These are phyloP conservation scores for Macaria liturata DNA, from an alignment of 2,888 invertebrate species.

Conservation along the genomic window DNA sequence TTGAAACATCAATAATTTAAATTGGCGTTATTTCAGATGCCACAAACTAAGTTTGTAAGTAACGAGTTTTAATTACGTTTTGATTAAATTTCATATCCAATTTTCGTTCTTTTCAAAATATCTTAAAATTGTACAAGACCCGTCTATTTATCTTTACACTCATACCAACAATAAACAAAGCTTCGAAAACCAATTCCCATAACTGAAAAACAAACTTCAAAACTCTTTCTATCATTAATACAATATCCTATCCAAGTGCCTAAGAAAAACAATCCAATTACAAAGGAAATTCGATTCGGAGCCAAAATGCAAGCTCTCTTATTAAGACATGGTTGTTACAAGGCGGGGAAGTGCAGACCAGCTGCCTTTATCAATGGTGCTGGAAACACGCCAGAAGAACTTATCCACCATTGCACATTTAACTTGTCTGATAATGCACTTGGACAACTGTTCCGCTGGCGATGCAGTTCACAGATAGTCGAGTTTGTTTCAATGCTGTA, in stretches of 20 bases:
- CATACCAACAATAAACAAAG: no score
- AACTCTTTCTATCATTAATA: background rate
- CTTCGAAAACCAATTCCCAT: no score
- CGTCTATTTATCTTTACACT: no score
- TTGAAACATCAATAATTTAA: no score
- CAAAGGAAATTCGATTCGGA: conserved; percentile 27
- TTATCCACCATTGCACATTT: conserved; percentile 58
- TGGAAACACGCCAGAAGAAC: conserved; percentile 57
- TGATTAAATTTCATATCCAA: no score
- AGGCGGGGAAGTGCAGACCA: conserved; percentile 34
- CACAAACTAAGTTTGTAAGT: no score
- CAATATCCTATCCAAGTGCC: conserved; percentile 4
- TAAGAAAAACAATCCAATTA: conserved; percentile 23
- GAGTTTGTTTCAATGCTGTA: conserved; percentile 6
- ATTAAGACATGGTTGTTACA: conserved; percentile 43
- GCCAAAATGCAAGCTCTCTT: conserved; percentile 36
- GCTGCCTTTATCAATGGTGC: conserved; percentile 47
- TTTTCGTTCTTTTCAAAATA: no score
- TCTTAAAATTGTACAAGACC: no score
- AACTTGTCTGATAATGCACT: conserved; percentile 29
- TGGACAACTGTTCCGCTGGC: conserved; percentile 14
- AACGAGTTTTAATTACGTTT: no score
- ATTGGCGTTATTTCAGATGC: no score
- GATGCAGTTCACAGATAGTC: conserved; percentile 7
- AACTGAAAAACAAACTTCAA: no score